These are phyloP conservation scores for Pararge aegeria DNA, from an alignment of 1,140 invertebrate species.

Conservation along the genomic window DNA sequence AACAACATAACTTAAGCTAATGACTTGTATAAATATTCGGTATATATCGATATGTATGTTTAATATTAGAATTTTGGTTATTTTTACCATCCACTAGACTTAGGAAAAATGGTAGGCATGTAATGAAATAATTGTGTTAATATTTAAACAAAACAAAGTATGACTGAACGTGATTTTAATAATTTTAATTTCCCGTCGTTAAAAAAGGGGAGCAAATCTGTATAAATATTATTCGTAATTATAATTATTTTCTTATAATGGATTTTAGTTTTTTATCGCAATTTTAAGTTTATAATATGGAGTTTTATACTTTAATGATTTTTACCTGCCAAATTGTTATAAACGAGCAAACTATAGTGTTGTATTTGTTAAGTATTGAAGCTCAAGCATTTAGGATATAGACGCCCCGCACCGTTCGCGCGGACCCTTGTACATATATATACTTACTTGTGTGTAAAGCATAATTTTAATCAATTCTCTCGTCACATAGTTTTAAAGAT, in stretches of 20 bases:
- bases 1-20: constrained; percentile 78
- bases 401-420: constrained; percentile 54
- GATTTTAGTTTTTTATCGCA: constrained; percentile 76
- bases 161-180: constrained; percentile 76
- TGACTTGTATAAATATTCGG: constrained; percentile 78
- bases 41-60: constrained; percentile 79
- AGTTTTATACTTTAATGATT: constrained; percentile 72
- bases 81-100: constrained; percentile 74
- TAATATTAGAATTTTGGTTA: constrained; percentile 79
- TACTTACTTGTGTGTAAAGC: constrained; percentile 73
- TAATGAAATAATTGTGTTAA: constrained; percentile 77
- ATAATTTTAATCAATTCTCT: constrained; percentile 76
- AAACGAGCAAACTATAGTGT: constrained; percentile 64
- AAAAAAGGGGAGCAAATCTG: constrained; percentile 67
- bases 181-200: constrained; percentile 63
- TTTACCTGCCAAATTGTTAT: constrained; percentile 75
- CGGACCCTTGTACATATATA: constrained; percentile 67
- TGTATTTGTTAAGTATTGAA: constrained; percentile 66
- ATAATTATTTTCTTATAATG: constrained; percentile 57
- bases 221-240: constrained; percentile 76
- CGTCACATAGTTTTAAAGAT: constrained; percentile 76
- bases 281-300: constrained; percentile 64
- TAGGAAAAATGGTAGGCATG: constrained; percentile 73
- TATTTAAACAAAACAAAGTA: constrained; percentile 74
- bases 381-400: constrained; percentile 73